These are phyloP conservation scores for Clarias batrachus DNA, from an alignment of 2,113 vertebrate species.

Conservation along the genomic window DNA sequence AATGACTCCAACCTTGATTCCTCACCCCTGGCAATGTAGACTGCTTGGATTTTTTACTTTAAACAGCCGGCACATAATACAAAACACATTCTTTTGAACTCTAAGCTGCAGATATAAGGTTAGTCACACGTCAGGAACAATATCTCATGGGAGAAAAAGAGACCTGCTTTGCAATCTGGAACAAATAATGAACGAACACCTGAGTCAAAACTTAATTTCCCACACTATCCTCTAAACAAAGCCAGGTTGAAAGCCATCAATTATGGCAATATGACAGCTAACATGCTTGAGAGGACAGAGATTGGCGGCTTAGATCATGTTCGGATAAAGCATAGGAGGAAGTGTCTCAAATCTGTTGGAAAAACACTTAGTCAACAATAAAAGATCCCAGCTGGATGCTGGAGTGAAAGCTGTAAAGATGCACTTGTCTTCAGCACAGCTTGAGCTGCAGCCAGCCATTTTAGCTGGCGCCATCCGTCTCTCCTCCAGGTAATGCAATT, in stretches of 20 bases:
- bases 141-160: background rate
- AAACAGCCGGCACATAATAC: conserved; percentile 9
- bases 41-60: conserved; percentile 23
- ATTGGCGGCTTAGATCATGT: conserved; percentile 16
- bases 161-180: background rate
- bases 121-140: conserved; percentile 18
- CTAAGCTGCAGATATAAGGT: conserved; percentile 8
- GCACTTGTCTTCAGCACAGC: conserved; percentile 76
- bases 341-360: conserved; percentile 70
- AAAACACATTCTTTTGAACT: conserved; percentile 16
- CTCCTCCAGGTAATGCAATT: conserved; percentile 82
- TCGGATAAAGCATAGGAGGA: conserved; percentile 33
- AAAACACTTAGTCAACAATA: conserved; percentile 78
- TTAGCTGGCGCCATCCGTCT: conserved; percentile 81
- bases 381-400: conserved; percentile 74
- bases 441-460: conserved; percentile 71
- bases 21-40: conserved; percentile 23
- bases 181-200: conserved; percentile 10
- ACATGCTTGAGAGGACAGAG: conserved; percentile 27
- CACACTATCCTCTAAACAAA: background rate
- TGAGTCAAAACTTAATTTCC: background rate
- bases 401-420: conserved; percentile 76
- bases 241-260: conserved; percentile 3
- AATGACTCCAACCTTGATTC: conserved; percentile 37
- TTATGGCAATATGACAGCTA: conserved; percentile 16